Base-by-base conservation (phyloP, 2,888 invertebrate genomes). In the Empis livida region DNA sequence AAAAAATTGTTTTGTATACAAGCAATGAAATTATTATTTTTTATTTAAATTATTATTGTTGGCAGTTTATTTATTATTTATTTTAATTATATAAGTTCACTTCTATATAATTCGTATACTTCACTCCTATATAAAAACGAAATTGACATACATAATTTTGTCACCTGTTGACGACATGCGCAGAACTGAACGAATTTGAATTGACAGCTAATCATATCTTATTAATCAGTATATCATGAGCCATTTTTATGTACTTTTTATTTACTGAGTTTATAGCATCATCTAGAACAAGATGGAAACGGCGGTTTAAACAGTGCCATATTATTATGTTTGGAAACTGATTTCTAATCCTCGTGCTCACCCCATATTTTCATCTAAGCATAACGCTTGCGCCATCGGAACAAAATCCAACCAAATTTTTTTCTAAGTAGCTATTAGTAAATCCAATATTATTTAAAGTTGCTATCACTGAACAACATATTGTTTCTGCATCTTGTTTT, bases 281-380 rank as follows among this genome's bases (percentile, higher is more conserved):
- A 38, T 38, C 38, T 38, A 38, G 16, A 15, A 16, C 38, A 14
- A 38, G 16, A 5, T 38, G 38, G 35, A 35, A n/a, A 23, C 42
- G 42, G 42, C 31, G 42, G 27, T 30, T 42, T 8, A 42, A 13
- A 42, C 42, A 42, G 13, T 42, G 15, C 42, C 42, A 42, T n/a
- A 42, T 30, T 14, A 42, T 42, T 15, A 42, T 13, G 27, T 30
- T 42, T 42, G 42, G 42, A 42, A 27, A 30, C 14, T 27, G 27
- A 9, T 42, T 27, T 30, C 8, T 42, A n/a, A 42, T 30, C n/a
- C 15, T 3, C 23, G 13, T 15, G 30, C 30, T 30, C n/a, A 42
- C 30, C 11, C 17, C 17, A 16, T 17, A 39, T 39, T 39, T 39
- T 15, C 39, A 13, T 15, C 39, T 11, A 20, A 39, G 39, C 39